Conservation (phyloP, 2,888 invertebrate species). For the Geophilus truncorum region DNA sequence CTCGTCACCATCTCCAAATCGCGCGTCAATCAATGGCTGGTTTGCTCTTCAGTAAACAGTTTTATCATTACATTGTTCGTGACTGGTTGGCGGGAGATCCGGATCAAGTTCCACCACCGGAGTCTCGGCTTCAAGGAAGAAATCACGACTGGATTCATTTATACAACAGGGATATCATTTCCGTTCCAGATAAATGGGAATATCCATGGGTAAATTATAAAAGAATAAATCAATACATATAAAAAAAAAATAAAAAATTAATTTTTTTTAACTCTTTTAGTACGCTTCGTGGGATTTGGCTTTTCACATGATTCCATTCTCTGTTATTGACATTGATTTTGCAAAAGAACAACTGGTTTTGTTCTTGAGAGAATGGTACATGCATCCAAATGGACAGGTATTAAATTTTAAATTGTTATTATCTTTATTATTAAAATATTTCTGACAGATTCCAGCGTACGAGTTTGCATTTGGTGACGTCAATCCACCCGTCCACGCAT, state of each 20-base stretch:
- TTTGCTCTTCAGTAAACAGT: constrained; percentile 49
- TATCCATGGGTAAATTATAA: constrained; percentile 50
- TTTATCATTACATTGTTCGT: constrained; percentile 46
- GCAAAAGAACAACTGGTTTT: constrained; percentile 49
- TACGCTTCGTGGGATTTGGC: constrained; percentile 50
- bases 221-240: no score
- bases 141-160: constrained; percentile 47
- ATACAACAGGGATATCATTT: constrained; percentile 47
- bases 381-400: constrained; percentile 52
- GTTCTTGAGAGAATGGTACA: constrained; percentile 48
- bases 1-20: constrained; percentile 41
- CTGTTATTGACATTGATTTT: constrained; percentile 46
- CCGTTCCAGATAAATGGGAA: constrained; percentile 52
- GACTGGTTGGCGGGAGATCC: constrained; percentile 42
- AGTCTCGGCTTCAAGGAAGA: constrained; percentile 34
- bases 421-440: neutral
- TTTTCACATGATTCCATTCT: constrained; percentile 48
- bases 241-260: no score
- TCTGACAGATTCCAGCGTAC: constrained; percentile 47
- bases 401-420: no score
- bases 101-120: constrained; percentile 38
- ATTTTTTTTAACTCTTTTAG: no score
- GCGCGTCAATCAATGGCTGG: constrained; percentile 48
- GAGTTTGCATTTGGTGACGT: constrained; percentile 49
- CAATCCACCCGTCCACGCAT: constrained; percentile 50